Evolutionary conservation across 1,140 invertebrate genomes (phyloP).

Genomic region (Ceratosolen solmsi): DNA sequence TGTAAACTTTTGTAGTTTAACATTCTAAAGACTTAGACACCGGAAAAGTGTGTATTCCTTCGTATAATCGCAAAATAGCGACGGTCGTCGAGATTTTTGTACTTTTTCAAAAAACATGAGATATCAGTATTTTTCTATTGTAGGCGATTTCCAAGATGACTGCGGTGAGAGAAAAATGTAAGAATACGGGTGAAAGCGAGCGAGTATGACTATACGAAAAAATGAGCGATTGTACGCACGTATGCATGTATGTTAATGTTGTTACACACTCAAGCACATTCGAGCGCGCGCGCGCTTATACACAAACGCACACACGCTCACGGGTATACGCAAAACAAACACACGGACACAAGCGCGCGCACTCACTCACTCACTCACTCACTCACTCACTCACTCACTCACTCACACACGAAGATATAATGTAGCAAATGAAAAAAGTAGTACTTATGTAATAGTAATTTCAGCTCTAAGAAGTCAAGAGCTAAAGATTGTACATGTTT

Average conservation of each 20-base stretch:
- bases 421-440: background rate
- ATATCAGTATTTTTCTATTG: constrained; percentile 21
- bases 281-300: too few relatives aligned
- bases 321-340: too few relatives aligned
- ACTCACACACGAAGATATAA: background rate
- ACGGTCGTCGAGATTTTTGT: constrained; percentile 17
- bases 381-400: too few relatives aligned
- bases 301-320: too few relatives aligned
- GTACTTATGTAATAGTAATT: constrained; percentile 26
- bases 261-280: too few relatives aligned
- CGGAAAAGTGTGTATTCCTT: constrained; percentile 4
- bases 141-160: background rate
- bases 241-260: background rate
- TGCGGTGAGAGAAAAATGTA: background rate
- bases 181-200: background rate
- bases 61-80: background rate
- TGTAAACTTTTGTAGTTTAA: background rate
- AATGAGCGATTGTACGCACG: background rate
- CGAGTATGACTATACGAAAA: background rate
- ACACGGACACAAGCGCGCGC: too few relatives aligned
- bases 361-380: too few relatives aligned
- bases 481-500: constrained; percentile 23
- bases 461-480: constrained; percentile 20
- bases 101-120: constrained; percentile 24
- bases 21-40: background rate